Conservation (phyloP, 2,113 vertebrate species). For the Mus pahari region DNA sequence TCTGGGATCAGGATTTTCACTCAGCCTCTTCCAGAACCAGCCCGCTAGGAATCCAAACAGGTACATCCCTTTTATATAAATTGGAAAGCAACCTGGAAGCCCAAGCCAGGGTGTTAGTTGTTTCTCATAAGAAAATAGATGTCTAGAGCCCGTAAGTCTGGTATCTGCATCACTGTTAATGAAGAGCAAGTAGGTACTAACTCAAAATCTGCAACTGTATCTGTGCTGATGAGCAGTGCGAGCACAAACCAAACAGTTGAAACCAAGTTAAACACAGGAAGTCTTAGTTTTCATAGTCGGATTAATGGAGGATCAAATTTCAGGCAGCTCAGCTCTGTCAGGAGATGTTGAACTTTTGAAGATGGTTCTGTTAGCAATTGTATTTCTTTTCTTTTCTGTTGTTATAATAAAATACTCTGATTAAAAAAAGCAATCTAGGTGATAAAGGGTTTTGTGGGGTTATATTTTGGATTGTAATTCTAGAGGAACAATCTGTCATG, state of each 20-base stretch:
- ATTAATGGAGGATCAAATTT: not conserved
- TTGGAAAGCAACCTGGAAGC: not conserved
- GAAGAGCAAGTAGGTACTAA: not conserved
- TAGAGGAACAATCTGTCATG: not conserved
- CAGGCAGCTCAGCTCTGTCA: not conserved
- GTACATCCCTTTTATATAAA: slow-evolving; percentile 79
- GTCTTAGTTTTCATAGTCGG: not conserved
- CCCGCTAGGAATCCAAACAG: slow-evolving; percentile 93
- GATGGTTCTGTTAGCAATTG: not conserved
- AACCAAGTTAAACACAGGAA: not conserved
- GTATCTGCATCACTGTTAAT: not conserved
- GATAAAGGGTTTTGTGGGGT: not conserved
- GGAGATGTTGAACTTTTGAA: not conserved
- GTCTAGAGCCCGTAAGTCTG: not conserved
- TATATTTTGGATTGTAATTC: not conserved
- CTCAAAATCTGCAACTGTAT: not conserved
- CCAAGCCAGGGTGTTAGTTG: not conserved
- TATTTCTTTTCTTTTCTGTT: not conserved
- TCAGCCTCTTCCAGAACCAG: slow-evolving; percentile 89
- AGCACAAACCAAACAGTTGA: not conserved
- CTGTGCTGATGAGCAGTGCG: not conserved
- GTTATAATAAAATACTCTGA: not conserved
- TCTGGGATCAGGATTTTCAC: slow-evolving; percentile 97
- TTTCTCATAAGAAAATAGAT: slow-evolving; percentile 51
- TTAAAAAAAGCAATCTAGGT: not conserved